Base-by-base conservation (phyloP, 2,113 vertebrate genomes). In the Alligator mississippiensis region DNA sequence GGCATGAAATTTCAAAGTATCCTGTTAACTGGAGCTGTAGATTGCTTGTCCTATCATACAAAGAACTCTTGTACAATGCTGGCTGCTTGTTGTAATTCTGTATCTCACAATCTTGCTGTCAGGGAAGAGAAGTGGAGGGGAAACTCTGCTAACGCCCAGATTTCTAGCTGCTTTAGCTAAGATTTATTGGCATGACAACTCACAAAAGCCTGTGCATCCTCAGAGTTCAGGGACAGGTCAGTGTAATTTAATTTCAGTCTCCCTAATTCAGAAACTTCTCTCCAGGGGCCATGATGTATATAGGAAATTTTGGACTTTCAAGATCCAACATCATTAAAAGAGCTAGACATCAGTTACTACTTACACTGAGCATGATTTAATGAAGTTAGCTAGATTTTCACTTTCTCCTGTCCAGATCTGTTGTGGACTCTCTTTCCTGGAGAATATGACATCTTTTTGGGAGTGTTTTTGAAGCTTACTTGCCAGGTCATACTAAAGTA, bases 1-100 rank as follows among this genome's bases (percentile, higher is more conserved):
- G 38, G 58, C 47, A 61, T 30, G 66, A 25, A 81, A 57, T 12
- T 19, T 8, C 60, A 77, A 60, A 66, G 30, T 58, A 38, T 62
- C 6, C 0, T 3, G 87, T 5, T 68, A 12, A 16, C 18, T 1
- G 0, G 2, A 30, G 61, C 82, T 13, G 25, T 0, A 5, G 38
- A 83, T 58, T 92, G 77, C 78, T 91, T 28, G 5, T 85, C 76
- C 54, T 11, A 0, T 21, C 4, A 4, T 61, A 38, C 66, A 66
- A 80, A 81, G 21, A 76, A 9, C 77, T 47, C 19, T 15, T 0
- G 0, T 60, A 34, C 27, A 60, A 66, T n/a, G 22, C 15, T 18
- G 16, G 22, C 9, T 5, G 18, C 19, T 47, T 11, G 0, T 5
- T 2, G 0, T 21, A 77, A 77, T 2, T 2, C 64, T 22, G 1